Conservation (phyloP, 2,113 vertebrate genomes). For the Macroglossus sobrinus region DNA sequence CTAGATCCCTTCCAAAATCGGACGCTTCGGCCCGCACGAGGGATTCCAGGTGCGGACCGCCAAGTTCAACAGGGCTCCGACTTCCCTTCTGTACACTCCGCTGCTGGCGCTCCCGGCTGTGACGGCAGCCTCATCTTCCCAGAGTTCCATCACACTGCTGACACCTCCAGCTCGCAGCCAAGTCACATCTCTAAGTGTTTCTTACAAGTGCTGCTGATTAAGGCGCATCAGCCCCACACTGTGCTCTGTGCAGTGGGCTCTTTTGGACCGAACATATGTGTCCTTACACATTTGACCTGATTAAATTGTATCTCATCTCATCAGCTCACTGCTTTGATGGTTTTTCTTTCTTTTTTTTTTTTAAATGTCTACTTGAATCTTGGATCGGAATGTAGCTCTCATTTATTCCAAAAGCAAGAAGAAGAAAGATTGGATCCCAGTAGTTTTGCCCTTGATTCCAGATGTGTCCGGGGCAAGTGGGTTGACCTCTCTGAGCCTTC, state of each 20-base stretch:
- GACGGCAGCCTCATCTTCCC: not conserved
- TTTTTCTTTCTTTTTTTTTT: not conserved
- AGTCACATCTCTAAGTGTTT: constrained; percentile 20
- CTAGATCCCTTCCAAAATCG: not conserved
- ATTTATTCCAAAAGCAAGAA: constrained; percentile 1
- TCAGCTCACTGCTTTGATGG: constrained; percentile 10
- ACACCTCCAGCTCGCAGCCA: not conserved
- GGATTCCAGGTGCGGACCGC: not conserved
- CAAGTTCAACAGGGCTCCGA: not conserved
- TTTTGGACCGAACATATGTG: not conserved
- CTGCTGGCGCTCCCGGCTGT: not conserved
- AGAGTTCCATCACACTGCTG: not conserved
- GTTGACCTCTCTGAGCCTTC: not conserved
- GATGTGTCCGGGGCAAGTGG: not conserved
- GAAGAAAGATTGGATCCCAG: not conserved
- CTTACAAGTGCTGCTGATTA: constrained; percentile 46
- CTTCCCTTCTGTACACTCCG: not conserved
- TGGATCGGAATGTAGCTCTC: not conserved
- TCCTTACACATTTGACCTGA: constrained; percentile 62
- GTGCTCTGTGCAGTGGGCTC: not conserved
- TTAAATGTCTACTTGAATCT: constrained; percentile 6
- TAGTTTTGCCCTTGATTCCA: not conserved
- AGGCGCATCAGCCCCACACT: not conserved
- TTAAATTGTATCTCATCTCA: constrained; percentile 58
- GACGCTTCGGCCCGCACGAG: not conserved